Percentiles rank a stretch among this genome's conserved stretches.
Conservation (phyloP, 2,113 vertebrate genomes). For the Aythya baeri region DNA sequence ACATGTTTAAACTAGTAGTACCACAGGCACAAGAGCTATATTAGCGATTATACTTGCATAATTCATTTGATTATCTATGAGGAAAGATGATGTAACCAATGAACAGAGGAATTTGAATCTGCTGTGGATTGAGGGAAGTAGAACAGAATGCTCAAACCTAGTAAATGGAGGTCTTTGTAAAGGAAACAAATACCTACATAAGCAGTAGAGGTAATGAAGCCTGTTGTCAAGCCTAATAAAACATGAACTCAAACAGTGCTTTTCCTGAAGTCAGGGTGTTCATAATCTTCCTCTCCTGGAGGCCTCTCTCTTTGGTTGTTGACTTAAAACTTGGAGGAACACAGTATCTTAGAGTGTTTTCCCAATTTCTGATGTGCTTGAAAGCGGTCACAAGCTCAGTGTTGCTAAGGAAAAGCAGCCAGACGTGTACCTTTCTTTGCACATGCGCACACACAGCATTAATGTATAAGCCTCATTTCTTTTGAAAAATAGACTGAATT, state of each 20-base stretch:
- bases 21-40: neutral
- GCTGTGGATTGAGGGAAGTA: neutral
- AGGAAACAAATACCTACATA: neutral
- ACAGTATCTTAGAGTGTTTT: neutral
- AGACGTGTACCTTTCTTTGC: neutral
- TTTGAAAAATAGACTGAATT: neutral
- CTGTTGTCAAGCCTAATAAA: neutral
- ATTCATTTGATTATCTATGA: neutral
- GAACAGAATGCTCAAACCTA: neutral
- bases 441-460: neutral
- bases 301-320: neutral
- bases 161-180: neutral
- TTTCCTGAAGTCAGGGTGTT: neutral
- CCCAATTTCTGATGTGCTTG: neutral
- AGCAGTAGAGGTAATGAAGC: neutral
- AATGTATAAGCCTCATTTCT: neutral
- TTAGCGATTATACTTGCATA: neutral
- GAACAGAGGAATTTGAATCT: neutral
- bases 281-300: neutral
- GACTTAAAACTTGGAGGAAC: neutral
- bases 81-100: neutral
- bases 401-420: neutral
- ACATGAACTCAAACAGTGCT: neutral
- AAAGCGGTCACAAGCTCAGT: neutral
- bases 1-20: neutral